Percentiles rank a stretch among this genome's conserved stretches.
These are phyloP conservation scores for Crotalus adamanteus DNA, from an alignment of 2,797 vertebrate genomes.

Conservation along the genomic window DNA sequence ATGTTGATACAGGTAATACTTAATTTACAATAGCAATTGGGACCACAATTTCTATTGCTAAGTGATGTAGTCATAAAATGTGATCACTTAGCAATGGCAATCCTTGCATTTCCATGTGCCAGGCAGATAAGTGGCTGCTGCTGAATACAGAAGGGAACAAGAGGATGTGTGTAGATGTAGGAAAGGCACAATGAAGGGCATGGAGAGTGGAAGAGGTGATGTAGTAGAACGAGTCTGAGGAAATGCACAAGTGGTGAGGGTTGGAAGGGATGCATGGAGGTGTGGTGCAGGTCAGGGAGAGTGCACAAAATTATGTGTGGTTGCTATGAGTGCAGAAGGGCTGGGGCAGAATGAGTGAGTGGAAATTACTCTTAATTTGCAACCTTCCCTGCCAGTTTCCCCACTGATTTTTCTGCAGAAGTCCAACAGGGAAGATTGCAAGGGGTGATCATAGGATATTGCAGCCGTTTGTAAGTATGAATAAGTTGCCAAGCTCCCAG, in stretches of 20 bases:
- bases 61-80: neutral
- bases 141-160: neutral
- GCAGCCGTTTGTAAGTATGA: neutral
- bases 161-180: neutral
- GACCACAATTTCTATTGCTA: neutral
- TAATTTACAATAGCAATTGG: neutral
- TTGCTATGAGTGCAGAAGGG: neutral
- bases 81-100: neutral
- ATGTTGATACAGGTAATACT: neutral
- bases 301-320: neutral
- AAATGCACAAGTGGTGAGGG: neutral
- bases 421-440: neutral
- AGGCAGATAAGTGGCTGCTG: neutral
- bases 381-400: neutral
- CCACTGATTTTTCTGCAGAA: neutral
- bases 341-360: neutral
- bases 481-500: neutral
- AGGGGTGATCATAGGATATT: neutral
- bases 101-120: too few relatives aligned
- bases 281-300: neutral
- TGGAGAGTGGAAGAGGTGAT: neutral
- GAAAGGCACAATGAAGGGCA: neutral
- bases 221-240: neutral
- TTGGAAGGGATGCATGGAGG: neutral
- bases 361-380: neutral